These are phyloP conservation scores for Drosophila borealis DNA, from an alignment of 2,888 invertebrate species.

Conservation along the genomic window DNA sequence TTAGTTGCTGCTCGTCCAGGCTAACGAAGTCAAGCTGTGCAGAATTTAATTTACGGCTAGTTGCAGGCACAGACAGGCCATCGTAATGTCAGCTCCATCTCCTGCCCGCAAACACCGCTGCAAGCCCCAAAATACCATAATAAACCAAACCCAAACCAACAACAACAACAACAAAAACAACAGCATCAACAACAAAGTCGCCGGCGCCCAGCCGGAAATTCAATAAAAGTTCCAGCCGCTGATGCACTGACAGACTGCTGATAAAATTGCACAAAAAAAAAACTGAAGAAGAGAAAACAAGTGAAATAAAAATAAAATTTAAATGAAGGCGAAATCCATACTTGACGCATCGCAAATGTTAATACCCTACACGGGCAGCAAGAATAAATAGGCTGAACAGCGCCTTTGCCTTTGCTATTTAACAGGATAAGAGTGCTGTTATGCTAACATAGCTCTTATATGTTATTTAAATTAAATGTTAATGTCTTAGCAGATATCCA, in stretches of 20 bases:
- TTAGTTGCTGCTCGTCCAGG: constrained; percentile 35
- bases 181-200: constrained; percentile 41
- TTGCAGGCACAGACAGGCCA: constrained; percentile 23
- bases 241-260: constrained; percentile 72
- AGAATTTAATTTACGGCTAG: constrained; percentile 75
- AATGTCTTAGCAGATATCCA: too few species aligned
- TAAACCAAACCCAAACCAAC: constrained; percentile 59
- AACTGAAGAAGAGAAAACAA: constrained; percentile 14
- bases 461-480: neutral
- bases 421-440: neutral
- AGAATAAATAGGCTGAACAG: neutral
- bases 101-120: constrained; percentile 25
- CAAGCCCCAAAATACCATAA: constrained; percentile 52
- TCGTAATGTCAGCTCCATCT: neutral
- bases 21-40: constrained; percentile 52
- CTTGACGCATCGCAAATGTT: constrained; percentile 21
- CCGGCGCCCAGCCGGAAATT: constrained; percentile 70
- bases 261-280: constrained; percentile 57
- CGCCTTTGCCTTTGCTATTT: too few species aligned
- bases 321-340: constrained; percentile 33
- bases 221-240: constrained; percentile 79
- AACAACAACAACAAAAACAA: constrained; percentile 33
- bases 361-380: constrained; percentile 47
- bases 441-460: too few species aligned
- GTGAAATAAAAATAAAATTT: constrained; percentile 48